These are phyloP conservation scores for Hippoglossus hippoglossus DNA, from an alignment of 2,797 vertebrate genomes.

Conservation along the genomic window DNA sequence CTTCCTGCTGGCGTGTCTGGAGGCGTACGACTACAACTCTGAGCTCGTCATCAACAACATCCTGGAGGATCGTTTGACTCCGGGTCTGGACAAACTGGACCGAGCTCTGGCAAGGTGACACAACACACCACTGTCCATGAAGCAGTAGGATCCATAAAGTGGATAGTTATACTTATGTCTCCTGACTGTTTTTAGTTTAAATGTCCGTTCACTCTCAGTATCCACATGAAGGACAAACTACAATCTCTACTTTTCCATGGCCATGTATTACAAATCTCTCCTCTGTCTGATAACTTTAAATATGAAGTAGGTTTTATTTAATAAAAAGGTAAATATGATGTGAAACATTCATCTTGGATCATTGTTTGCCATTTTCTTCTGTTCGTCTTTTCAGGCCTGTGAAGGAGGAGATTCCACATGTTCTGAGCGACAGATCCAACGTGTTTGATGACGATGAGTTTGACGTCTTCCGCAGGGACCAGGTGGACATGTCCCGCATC, in stretches of 20 bases:
- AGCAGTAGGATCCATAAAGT: too few relatives aligned
- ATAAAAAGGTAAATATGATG: too few relatives aligned
- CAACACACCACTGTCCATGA: too few relatives aligned
- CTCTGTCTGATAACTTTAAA: too few relatives aligned
- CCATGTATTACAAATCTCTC: too few relatives aligned
- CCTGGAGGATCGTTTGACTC: conserved; percentile 89
- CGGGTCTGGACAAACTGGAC: conserved; percentile 87
- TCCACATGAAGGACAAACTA: too few relatives aligned
- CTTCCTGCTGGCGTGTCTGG: conserved; percentile 93
- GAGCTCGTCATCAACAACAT: conserved; percentile 97
- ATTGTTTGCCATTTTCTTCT: too few relatives aligned
- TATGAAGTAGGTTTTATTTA: too few relatives aligned
- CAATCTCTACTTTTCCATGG: too few relatives aligned
- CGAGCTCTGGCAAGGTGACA: conserved; percentile 87
- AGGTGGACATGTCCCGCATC: conserved; percentile 91
- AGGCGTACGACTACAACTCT: conserved; percentile 86
- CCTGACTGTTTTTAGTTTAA: too few relatives aligned
- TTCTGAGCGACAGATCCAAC: conserved; percentile 87
- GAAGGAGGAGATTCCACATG: conserved; percentile 83
- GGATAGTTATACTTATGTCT: not conserved
- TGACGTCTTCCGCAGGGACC: conserved; percentile 92
- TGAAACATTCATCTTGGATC: too few relatives aligned
- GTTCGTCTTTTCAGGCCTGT: conserved; percentile 75
- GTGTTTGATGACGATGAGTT: conserved; percentile 96
- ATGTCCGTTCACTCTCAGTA: too few relatives aligned